Evolutionary conservation across 2,797 vertebrate species (phyloP), one percentile per base, ranked within the genome.

Genomic region (Astyanax mexicanus): DNA sequence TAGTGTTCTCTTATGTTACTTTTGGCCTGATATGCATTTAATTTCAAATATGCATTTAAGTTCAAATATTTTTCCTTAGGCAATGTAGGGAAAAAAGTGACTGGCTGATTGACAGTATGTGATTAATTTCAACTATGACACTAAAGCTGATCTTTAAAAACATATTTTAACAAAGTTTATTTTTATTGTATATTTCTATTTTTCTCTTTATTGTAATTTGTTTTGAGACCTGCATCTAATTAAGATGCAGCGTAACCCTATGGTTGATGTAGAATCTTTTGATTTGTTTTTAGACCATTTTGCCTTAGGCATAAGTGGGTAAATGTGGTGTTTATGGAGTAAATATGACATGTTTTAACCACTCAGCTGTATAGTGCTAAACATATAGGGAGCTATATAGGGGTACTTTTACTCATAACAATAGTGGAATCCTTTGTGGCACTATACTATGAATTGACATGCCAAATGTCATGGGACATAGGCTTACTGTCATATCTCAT

Each of bases 11-110:
- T 12, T 15, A 6, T 27, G 12, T 23, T 19, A 29, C 3, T 12
- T 68, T 57, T 51, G 35, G n/a, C 4, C 3, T 75, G 9, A 21
- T 40, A 68, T 40, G 40, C 12, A 60, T 40, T 75, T 19, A 32
- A 0, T 47, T 76, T 15, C 62, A 69, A 29, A 1, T 38, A 23
- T 60, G n/a, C n/a, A 60, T 40, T 75, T 19, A 32, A 0, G 47
- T 76, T 15, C 62, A 69, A 29, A 1, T 38, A 23, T 60, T 25
- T 61, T 35, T 29, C 38, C 17, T 15, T 61, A 10, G 42, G 54
- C 44, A 69, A 52, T 75, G 29, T 45, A 15, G 38, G 8, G 47
- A 6, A 69, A 6, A 69, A 32, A 69, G 42, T 69, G 17, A 40
- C 17, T 1, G 29, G 15, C 32, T 23, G 11, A 55, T 1, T 37